phyloP scores from a whole-genome alignment of 2,888 invertebrate species.

The Epiperipatus broadwayi region DNA sequence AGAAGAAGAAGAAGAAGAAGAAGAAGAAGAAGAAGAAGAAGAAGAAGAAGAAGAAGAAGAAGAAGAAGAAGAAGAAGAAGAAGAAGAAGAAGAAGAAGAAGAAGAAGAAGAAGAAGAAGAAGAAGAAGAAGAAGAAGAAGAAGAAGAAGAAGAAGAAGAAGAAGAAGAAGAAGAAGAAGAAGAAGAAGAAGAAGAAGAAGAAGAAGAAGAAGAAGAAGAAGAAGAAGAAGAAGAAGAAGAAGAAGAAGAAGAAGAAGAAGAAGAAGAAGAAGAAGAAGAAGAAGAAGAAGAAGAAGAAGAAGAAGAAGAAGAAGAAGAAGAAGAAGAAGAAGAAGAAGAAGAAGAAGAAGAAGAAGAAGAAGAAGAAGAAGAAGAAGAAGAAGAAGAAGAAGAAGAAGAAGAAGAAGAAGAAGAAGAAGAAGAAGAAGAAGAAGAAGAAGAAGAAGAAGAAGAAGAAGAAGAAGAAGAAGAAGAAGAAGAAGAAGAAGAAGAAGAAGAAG shows the following conservation, averaged over 20 bases:
- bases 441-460: slow-evolving; percentile 13
- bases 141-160: slow-evolving; percentile 13
- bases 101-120: slow-evolving; percentile 12
- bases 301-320: slow-evolving; percentile 13
- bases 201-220: slow-evolving; percentile 15
- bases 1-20: slow-evolving; percentile 10
- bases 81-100: slow-evolving; percentile 8
- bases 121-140: slow-evolving; percentile 12
- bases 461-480: slow-evolving; percentile 13
- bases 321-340: slow-evolving; percentile 13
- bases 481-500: slow-evolving; percentile 13
- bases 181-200: slow-evolving; percentile 10
- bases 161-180: slow-evolving; percentile 8
- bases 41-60: slow-evolving; percentile 15
- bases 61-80: slow-evolving; percentile 15
- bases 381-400: slow-evolving; percentile 13
- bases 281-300: slow-evolving; percentile 12
- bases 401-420: slow-evolving; percentile 13
- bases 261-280: slow-evolving; percentile 5
- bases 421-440: slow-evolving; percentile 13
- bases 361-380: slow-evolving; percentile 13
- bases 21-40: slow-evolving; percentile 11
- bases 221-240: slow-evolving; percentile 14
- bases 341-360: slow-evolving; percentile 13
- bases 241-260: slow-evolving; percentile 13